These are phyloP conservation scores for Pachypeltis micranthus DNA, from an alignment of 1,140 invertebrate genomes.

Conservation along the genomic window DNA sequence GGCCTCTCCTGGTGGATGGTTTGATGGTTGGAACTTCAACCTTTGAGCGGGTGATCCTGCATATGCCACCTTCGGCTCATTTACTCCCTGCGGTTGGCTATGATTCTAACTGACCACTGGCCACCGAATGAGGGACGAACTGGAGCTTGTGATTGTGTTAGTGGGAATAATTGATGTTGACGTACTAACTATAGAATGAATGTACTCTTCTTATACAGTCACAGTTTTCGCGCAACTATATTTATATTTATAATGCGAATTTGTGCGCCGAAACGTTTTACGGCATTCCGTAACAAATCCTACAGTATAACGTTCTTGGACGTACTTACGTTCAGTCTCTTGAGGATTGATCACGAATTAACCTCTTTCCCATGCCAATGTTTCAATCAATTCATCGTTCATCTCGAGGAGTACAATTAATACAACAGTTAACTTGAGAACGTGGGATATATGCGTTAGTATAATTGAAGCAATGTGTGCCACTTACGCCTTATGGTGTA, in stretches of 20 bases:
- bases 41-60: neutral
- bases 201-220: neutral
- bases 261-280: no score
- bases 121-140: neutral
- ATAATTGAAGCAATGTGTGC: no score
- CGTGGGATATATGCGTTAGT: no score
- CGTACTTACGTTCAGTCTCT: neutral
- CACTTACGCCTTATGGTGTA: no score
- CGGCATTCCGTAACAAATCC: no score
- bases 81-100: neutral
- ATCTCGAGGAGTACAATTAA: no score
- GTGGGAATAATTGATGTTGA: no score
- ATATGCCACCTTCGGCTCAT: neutral
- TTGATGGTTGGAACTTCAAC: neutral
- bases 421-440: no score
- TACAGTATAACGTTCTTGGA: no score
- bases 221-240: neutral
- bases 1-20: neutral
- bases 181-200: neutral
- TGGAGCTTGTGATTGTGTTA: no score
- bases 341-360: neutral
- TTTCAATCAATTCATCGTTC: neutral
- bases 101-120: neutral
- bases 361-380: neutral
- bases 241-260: neutral